A percentile compares a stretch with the other conserved stretches of the same genome.
phyloP scores from a whole-genome alignment of 1,140 invertebrate genomes.

The Drosophila bifasciata region DNA sequence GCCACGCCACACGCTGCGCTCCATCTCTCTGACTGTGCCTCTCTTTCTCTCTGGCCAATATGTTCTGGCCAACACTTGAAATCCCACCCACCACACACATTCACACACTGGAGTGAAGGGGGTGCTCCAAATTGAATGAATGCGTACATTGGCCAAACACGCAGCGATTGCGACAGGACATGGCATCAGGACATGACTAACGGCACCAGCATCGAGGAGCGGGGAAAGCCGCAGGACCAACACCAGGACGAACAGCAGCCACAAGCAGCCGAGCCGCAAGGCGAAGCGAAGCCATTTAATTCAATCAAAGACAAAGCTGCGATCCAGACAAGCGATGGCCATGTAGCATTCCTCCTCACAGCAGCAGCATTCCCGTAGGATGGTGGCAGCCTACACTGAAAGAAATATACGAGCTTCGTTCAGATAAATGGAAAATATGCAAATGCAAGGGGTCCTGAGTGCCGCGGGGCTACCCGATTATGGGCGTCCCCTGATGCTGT shows the following conservation, averaged over 20 bases:
- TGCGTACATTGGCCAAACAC: constrained; percentile 51
- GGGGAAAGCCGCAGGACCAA: constrained; percentile 29
- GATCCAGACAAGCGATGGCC: constrained; percentile 34
- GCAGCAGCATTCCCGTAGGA: constrained; percentile 11
- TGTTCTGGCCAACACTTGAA: constrained; percentile 47
- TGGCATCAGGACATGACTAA: constrained; percentile 32
- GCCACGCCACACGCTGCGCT: constrained; percentile 28
- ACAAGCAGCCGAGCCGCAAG: constrained; percentile 23
- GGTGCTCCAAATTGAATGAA: constrained; percentile 51
- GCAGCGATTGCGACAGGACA: constrained; percentile 45
- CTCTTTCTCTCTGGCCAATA: constrained; percentile 49
- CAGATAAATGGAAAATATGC: no score
- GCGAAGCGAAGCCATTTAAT: constrained; percentile 61
- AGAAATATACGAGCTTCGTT: no score
- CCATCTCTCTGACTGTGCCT: constrained; percentile 9
- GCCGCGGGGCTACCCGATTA: no score
- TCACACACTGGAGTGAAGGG: constrained; percentile 51
- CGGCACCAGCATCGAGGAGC: constrained; percentile 20
- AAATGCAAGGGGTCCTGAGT: no score
- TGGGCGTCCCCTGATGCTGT: no score
- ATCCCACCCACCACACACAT: constrained; percentile 8
- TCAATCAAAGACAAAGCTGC: constrained; percentile 74
- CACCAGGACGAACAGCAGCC: not conserved
- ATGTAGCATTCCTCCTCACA: not conserved
- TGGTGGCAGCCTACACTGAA: no score